These are phyloP conservation scores for Lucinisca nassula DNA, from an alignment of 2,888 invertebrate species.

Conservation along the genomic window DNA sequence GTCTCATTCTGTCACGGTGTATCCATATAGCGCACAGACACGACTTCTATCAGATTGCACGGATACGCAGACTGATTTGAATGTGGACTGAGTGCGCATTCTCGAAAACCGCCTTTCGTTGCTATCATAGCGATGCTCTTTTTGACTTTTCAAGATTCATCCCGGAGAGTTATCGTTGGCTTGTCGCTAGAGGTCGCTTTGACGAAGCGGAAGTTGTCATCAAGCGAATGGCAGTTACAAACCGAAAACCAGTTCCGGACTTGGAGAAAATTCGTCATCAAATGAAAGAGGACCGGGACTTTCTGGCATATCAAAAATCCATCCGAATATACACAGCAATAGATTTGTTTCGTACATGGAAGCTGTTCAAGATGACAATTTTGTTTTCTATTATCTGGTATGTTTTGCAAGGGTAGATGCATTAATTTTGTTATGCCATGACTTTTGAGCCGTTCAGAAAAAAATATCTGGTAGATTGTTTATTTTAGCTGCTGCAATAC, in stretches of 20 bases:
- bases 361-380: slow-evolving; percentile 1
- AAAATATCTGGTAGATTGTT: too few species aligned
- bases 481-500: too few species aligned
- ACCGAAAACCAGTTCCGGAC: slow-evolving; percentile 5
- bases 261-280: background rate
- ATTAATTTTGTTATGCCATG: too few species aligned
- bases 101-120: too few species aligned
- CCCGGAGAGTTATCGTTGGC: slow-evolving; percentile 13
- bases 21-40: too few species aligned
- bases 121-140: too few species aligned
- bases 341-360: slow-evolving; percentile 11
- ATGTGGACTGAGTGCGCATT: too few species aligned
- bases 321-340: background rate
- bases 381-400: slow-evolving; percentile 10
- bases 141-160: background rate
- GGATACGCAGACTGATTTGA: too few species aligned
- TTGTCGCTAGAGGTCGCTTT: slow-evolving; percentile 9
- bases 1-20: too few species aligned
- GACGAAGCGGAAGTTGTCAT: background rate
- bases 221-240: background rate
- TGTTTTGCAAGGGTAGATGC: too few species aligned
- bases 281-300: slow-evolving; percentile 4
- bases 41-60: too few species aligned
- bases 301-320: background rate
- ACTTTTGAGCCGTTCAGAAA: too few species aligned